These are phyloP conservation scores for Meleagris gallopavo DNA, from an alignment of 2,113 vertebrate species.

Conservation along the genomic window DNA sequence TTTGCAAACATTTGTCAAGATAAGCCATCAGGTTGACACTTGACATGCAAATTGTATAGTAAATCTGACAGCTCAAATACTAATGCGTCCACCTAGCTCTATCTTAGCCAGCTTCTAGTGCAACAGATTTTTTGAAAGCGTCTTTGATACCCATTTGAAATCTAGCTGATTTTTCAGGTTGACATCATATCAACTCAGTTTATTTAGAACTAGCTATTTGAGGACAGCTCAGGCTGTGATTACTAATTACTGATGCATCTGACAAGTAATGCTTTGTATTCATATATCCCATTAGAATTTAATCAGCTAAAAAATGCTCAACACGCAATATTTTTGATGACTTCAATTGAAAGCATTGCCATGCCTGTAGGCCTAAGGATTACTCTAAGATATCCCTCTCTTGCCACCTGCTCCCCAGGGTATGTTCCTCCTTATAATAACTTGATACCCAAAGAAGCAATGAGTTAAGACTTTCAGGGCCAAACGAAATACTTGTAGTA, in stretches of 20 bases:
- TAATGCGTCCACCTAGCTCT: slow-evolving; percentile 41
- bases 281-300: background rate
- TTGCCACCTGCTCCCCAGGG: background rate
- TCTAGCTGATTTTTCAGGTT: slow-evolving; percentile 64
- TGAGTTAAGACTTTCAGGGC: background rate
- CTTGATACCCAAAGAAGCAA: background rate
- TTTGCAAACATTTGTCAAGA: slow-evolving; percentile 62
- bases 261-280: background rate
- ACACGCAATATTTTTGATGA: background rate
- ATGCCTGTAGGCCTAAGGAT: background rate
- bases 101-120: slow-evolving; percentile 41
- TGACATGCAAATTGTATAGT: slow-evolving; percentile 73
- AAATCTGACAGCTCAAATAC: slow-evolving; percentile 71
- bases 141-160: slow-evolving; percentile 71
- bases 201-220: slow-evolving; percentile 59
- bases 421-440: background rate
- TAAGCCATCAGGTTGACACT: slow-evolving; percentile 63
- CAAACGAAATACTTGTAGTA: background rate
- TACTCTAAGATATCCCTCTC: background rate
- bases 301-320: background rate
- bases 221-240: slow-evolving; percentile 5
- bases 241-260: slow-evolving; percentile 42
- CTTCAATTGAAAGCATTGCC: background rate
- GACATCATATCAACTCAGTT: slow-evolving; percentile 47
- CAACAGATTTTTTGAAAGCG: slow-evolving; percentile 53